Conservation (phyloP, 2,888 invertebrate species). For the Tipula helvola region DNA sequence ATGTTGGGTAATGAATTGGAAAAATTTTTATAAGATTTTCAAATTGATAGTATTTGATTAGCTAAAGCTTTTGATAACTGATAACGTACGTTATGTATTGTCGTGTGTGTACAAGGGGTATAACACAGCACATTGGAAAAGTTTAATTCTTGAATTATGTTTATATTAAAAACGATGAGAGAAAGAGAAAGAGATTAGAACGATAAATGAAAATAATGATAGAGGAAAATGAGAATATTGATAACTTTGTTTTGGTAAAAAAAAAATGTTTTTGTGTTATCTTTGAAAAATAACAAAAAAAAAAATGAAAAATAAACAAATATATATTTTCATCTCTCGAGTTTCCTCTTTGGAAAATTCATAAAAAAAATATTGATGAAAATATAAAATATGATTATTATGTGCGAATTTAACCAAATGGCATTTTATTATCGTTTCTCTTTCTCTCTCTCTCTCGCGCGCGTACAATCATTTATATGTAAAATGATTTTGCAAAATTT, state of each 20-base stretch:
- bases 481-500: no score
- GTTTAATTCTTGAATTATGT: neutral
- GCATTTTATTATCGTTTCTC: neutral
- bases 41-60: neutral
- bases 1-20: neutral
- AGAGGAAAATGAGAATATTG: neutral
- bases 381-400: neutral
- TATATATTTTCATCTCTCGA: neutral
- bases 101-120: neutral
- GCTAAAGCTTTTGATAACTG: neutral
- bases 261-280: neutral
- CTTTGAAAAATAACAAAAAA: neutral
- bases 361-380: neutral
- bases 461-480: neutral
- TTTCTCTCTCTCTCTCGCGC: neutral
- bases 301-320: neutral
- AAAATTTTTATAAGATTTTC: neutral
- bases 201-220: neutral
- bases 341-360: neutral
- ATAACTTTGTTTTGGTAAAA: no score
- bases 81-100: neutral
- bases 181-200: no score
- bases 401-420: slow-evolving; percentile 5
- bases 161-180: neutral
- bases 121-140: neutral